A percentile compares a stretch with the other conserved stretches of the same genome.
Evolutionary conservation across 2,797 vertebrate species (phyloP).

Genomic region (Trachops cirrhosus): DNA sequence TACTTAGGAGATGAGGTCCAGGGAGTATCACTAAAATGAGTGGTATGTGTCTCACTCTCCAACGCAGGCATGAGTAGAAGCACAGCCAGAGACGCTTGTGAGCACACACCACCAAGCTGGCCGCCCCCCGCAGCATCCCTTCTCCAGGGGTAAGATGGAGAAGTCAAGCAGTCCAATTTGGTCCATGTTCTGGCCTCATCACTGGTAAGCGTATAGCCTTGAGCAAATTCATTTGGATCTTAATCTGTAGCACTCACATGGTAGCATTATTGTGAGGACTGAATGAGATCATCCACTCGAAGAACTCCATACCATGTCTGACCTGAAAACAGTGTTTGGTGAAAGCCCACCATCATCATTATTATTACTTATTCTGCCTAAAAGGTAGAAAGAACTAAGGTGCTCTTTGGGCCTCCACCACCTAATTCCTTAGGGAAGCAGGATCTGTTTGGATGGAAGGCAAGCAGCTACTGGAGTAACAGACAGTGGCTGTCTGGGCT

Average conservation of each 20-base stretch:
- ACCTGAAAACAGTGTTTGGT: not conserved
- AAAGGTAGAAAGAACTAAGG: not conserved
- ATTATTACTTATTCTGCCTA: not conserved
- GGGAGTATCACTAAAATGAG: not conserved
- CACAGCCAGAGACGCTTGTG: not conserved
- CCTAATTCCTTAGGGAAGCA: not conserved
- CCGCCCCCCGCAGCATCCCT: too few relatives aligned
- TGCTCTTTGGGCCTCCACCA: not conserved
- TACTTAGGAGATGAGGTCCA: not conserved
- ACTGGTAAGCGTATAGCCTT: not conserved
- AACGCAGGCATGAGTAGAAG: not conserved
- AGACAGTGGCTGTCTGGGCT: not conserved
- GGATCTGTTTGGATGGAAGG: not conserved
- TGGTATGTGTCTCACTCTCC: not conserved
- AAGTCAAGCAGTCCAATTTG: not conserved
- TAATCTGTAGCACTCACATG: not conserved
- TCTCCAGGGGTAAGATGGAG: not conserved
- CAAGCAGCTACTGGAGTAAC: not conserved
- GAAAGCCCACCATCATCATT: not conserved
- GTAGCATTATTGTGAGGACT: not conserved
- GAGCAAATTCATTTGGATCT: not conserved
- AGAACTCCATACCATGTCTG: not conserved
- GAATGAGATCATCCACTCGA: not conserved
- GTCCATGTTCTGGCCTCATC: not conserved
- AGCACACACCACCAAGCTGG: not conserved